Conservation (phyloP, 2,113 vertebrate genomes). For the Candoia aspera region DNA sequence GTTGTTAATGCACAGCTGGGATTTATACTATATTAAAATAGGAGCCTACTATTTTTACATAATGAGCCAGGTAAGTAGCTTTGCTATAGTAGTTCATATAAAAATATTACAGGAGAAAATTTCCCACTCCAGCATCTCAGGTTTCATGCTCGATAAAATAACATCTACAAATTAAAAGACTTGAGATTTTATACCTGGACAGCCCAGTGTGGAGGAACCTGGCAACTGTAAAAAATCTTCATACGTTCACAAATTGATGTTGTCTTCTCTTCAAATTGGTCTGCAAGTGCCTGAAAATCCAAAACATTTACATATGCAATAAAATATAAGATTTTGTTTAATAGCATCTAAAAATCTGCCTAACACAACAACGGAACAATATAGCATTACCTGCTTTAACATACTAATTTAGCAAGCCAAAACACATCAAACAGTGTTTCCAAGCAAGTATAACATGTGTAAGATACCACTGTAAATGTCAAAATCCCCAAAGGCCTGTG, state of each 20-base stretch:
- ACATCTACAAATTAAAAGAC: constrained; percentile 17
- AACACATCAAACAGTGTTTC: background rate
- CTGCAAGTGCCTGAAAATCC: constrained; percentile 77
- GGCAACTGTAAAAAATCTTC: constrained; percentile 93
- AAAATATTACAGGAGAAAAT: background rate
- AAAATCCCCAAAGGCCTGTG: background rate
- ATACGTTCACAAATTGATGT: constrained; percentile 83
- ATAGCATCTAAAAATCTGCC: background rate
- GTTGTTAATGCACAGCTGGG: background rate
- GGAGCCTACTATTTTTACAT: background rate
- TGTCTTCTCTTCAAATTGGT: constrained; percentile 85
- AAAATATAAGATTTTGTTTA: background rate
- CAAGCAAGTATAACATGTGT: too few species aligned
- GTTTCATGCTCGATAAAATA: background rate
- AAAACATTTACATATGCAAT: background rate
- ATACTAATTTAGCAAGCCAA: background rate
- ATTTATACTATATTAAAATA: background rate
- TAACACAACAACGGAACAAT: background rate
- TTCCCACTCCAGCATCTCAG: background rate
- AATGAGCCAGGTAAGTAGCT: background rate
- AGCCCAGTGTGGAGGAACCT: constrained; percentile 85
- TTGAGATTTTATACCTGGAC: constrained; percentile 80
- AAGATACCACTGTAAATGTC: background rate
- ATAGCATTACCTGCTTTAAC: background rate
- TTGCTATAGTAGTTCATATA: background rate